phyloP scores from a whole-genome alignment of 2,113 vertebrate genomes.

The Brachyhypopomus occidentalis region DNA sequence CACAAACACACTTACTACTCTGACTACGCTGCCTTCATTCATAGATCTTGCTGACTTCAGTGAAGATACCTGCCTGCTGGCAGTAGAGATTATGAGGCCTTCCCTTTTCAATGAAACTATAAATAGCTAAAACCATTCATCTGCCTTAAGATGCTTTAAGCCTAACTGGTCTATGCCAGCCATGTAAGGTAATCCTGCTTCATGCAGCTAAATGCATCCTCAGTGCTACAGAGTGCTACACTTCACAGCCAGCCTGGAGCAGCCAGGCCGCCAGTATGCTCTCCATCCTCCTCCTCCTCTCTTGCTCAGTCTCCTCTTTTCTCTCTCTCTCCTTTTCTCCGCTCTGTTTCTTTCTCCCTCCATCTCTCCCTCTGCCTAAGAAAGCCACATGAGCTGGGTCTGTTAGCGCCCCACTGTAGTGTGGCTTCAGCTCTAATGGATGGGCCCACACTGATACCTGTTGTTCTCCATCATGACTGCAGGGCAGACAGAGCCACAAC shows the following conservation, averaged over 20 bases:
- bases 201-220: no score
- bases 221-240: no score
- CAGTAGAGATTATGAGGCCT: background rate
- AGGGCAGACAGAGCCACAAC: conserved; percentile 53
- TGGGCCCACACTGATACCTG: conserved; percentile 3
- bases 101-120: background rate
- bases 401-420: conserved; percentile 64
- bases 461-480: background rate
- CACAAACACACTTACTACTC: background rate
- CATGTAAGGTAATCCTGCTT: no score
- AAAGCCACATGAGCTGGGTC: conserved; percentile 51
- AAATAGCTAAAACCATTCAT: background rate
- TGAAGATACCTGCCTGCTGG: background rate
- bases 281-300: no score
- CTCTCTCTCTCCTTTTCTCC: no score
- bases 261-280: no score
- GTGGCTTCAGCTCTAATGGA: conserved; percentile 68
- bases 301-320: no score
- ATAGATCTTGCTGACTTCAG: background rate
- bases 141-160: background rate
- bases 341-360: no score
- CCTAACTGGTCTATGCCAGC: background rate
- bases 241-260: no score
- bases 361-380: background rate
- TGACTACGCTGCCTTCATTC: conserved; percentile 9